Evolutionary conservation across 2,113 vertebrate genomes (phyloP).

Genomic region (Nettapus auritus): DNA sequence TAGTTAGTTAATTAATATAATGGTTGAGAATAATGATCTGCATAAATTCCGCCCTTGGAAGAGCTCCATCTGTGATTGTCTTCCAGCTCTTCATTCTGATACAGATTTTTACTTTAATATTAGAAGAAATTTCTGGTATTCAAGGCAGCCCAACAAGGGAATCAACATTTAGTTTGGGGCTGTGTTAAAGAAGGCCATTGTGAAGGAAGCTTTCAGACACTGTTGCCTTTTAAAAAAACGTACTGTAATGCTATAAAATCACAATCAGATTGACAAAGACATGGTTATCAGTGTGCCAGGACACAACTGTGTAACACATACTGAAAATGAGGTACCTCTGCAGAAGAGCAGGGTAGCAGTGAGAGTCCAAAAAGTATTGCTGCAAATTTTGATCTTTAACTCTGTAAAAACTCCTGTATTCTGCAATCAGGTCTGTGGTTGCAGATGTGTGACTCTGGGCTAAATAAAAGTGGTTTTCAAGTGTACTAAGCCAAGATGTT

Average conservation of each 20-base stretch:
- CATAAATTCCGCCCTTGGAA: not conserved
- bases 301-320: not conserved
- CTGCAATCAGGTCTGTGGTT: not conserved
- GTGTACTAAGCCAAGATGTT: not conserved
- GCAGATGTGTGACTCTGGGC: not conserved
- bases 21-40: not conserved
- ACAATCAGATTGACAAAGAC: not conserved
- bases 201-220: not conserved
- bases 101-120: not conserved
- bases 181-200: not conserved
- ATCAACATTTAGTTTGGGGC: not conserved
- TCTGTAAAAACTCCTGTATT: not conserved
- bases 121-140: not conserved
- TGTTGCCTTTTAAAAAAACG: not conserved
- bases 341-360: not conserved
- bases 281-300: not conserved
- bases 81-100: not conserved
- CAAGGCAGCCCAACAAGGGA: not conserved
- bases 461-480: not conserved
- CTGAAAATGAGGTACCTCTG: not conserved
- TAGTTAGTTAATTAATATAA: not conserved
- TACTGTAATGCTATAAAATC: not conserved
- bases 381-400: not conserved
- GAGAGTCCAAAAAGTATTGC: not conserved
- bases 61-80: not conserved